These are phyloP conservation scores for Volucella bombylans DNA, from an alignment of 2,888 invertebrate genomes.

Conservation along the genomic window DNA sequence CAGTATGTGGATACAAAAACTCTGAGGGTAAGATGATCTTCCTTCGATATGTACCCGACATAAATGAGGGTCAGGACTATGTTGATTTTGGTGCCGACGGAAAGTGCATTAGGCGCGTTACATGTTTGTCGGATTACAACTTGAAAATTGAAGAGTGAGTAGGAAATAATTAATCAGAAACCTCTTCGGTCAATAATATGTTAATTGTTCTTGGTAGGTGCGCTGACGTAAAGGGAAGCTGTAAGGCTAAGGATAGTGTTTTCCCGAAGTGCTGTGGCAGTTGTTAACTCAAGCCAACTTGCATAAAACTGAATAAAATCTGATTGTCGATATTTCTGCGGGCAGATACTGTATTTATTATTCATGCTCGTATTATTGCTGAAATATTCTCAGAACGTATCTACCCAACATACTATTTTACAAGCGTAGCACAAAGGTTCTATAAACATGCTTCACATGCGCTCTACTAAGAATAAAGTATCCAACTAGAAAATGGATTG, in stretches of 20 bases:
- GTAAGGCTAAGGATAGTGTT: constrained; percentile 22
- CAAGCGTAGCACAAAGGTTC: too few species aligned
- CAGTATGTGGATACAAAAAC: constrained; percentile 79
- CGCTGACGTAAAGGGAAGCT: not conserved
- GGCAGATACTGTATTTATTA: too few species aligned
- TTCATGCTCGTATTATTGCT: too few species aligned
- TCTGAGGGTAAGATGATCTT: constrained; percentile 78
- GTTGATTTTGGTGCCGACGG: constrained; percentile 79
- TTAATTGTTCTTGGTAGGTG: constrained; percentile 20
- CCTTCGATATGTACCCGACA: constrained; percentile 78
- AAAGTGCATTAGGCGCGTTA: constrained; percentile 78
- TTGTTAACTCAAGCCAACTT: constrained; percentile 22
- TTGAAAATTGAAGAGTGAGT: constrained; percentile 79
- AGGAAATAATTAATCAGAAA: not conserved
- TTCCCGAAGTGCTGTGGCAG: constrained; percentile 57
- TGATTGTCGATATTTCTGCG: too few species aligned
- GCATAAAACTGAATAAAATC: too few species aligned
- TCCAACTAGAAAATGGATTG: too few species aligned
- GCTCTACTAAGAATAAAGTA: too few species aligned
- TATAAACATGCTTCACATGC: too few species aligned
- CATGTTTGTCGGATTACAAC: constrained; percentile 78
- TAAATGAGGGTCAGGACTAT: constrained; percentile 78
- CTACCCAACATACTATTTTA: too few species aligned
- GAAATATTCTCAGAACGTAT: too few species aligned
- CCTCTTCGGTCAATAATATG: not conserved